Percentiles rank a stretch among this genome's conserved stretches.
Evolutionary conservation across 2,113 vertebrate species (phyloP).

Genomic region (Isichthys henryi): DNA sequence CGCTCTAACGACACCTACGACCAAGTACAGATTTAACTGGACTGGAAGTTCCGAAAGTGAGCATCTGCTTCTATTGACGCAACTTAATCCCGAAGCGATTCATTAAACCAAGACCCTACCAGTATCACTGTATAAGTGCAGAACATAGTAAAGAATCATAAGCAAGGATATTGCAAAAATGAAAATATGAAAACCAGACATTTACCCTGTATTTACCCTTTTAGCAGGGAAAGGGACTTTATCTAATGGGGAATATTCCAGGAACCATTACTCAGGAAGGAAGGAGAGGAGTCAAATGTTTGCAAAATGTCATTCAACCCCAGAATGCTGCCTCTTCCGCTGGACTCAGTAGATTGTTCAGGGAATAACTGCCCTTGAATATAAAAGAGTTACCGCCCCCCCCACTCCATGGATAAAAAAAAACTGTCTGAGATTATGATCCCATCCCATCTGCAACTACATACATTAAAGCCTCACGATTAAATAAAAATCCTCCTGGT

Average conservation of each 20-base stretch:
- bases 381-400: neutral
- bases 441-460: neutral
- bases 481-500: neutral
- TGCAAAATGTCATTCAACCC: neutral
- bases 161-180: too few species aligned
- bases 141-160: neutral
- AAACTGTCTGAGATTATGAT: neutral
- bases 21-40: neutral
- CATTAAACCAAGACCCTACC: neutral
- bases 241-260: neutral
- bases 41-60: neutral
- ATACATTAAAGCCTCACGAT: neutral
- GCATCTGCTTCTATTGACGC: neutral
- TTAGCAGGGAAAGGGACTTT: neutral
- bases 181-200: too few species aligned
- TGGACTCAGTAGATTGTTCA: neutral
- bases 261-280: neutral
- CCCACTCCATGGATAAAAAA: neutral
- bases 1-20: neutral
- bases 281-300: neutral
- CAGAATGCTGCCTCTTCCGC: neutral
- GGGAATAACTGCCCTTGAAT: neutral
- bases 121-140: neutral
- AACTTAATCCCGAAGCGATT: neutral
- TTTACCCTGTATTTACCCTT: neutral